Conservation (phyloP, 2,888 invertebrate genomes). For the Chaetogeoica ovagalla region DNA sequence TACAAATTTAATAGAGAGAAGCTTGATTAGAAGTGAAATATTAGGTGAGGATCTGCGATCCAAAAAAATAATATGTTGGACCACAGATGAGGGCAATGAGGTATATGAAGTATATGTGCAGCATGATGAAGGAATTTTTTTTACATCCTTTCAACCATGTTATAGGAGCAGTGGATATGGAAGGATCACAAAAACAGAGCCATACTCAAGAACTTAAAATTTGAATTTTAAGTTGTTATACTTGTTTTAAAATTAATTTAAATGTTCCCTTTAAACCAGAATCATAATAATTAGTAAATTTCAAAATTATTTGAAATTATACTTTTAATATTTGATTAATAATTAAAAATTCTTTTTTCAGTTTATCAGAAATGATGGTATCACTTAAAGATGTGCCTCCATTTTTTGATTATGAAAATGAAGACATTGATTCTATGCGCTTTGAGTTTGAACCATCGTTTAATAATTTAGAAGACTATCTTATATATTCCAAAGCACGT, state of each 20-base stretch:
- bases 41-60: too few relatives aligned
- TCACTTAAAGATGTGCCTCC: conserved; percentile 35
- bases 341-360: background rate
- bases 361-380: conserved; percentile 37
- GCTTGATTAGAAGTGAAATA: too few relatives aligned
- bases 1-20: too few relatives aligned
- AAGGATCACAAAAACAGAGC: too few relatives aligned
- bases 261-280: background rate
- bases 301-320: background rate
- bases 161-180: too few relatives aligned
- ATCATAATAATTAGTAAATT: background rate
- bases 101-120: too few relatives aligned
- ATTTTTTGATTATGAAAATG: conserved; percentile 38
- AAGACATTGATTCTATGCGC: conserved; percentile 2
- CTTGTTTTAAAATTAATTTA: background rate
- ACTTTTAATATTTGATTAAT: background rate
- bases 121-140: too few relatives aligned
- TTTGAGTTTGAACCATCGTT: conserved; percentile 38
- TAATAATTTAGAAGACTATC: conserved; percentile 39
- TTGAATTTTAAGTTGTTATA: background rate
- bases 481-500: conserved; percentile 46
- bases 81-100: too few relatives aligned
- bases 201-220: too few relatives aligned
- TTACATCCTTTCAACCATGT: too few relatives aligned
- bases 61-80: too few relatives aligned